Percentiles rank a stretch among this genome's conserved stretches.
Evolutionary conservation across 2,888 invertebrate species (phyloP).

Genomic region (Macroteleia sp.): DNA sequence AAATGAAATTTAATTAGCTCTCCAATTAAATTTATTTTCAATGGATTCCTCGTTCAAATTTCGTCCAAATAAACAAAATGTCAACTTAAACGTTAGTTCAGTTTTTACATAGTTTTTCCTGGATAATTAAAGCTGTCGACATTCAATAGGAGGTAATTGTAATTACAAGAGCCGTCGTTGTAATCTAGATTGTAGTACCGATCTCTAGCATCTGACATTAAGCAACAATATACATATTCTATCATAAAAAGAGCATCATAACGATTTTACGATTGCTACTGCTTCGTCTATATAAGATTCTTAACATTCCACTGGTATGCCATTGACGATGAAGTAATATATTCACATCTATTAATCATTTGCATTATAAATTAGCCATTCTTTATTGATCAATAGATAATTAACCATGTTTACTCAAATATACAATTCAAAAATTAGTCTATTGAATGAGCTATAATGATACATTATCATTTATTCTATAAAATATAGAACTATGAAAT

Average conservation of each 20-base stretch:
- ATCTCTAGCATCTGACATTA: constrained; percentile 8
- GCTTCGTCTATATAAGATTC: background rate
- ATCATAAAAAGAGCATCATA: constrained; percentile 21
- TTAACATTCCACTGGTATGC: background rate
- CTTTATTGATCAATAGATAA: background rate
- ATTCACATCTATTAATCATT: background rate
- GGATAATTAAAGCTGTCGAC: constrained; percentile 7
- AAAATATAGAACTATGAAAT: too few species aligned
- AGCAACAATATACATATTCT: constrained; percentile 15
- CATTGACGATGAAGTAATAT: background rate
- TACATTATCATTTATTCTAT: too few species aligned
- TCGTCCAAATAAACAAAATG: constrained; percentile 1
- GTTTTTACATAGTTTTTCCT: background rate
- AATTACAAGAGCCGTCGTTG: constrained; percentile 13
- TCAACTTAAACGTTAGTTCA: background rate
- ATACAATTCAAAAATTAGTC: too few species aligned
- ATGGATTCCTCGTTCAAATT: too few species aligned
- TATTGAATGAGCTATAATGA: too few species aligned
- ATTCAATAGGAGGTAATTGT: too few species aligned
- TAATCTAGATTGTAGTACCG: constrained; percentile 5
- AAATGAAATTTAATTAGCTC: background rate
- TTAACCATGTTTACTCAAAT: too few species aligned
- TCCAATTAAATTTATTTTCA: background rate
- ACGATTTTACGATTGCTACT: constrained; percentile 29
- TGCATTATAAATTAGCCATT: background rate